phyloP scores from a whole-genome alignment of 2,797 vertebrate genomes.

The Halcyon leucocephala region DNA sequence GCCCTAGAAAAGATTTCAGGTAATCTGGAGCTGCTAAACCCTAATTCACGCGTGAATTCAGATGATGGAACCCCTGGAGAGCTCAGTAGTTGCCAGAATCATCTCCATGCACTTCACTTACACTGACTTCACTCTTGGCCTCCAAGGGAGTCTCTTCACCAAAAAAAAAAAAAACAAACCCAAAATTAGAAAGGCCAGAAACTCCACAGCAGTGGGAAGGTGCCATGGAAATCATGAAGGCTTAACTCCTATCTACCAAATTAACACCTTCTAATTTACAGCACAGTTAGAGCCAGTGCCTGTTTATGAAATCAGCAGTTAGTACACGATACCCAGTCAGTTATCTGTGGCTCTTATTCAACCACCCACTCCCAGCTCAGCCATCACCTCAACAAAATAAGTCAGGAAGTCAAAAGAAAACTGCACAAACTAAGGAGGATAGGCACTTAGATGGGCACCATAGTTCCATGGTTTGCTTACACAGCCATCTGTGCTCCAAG shows the following conservation, averaged over 20 bases:
- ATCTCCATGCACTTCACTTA: neutral
- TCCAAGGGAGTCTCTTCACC: neutral
- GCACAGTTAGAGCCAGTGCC: neutral
- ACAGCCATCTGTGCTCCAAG: neutral
- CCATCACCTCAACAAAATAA: neutral
- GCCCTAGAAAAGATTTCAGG: neutral
- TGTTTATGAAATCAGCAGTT: neutral
- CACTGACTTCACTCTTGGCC: rapidly evolving
- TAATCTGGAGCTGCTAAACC: neutral
- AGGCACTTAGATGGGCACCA: neutral
- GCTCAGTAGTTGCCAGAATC: neutral
- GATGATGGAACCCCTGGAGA: neutral
- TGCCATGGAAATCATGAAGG: neutral
- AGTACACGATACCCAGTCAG: neutral
- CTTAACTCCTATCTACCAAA: neutral
- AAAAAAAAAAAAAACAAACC: neutral
- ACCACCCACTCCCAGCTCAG: neutral
- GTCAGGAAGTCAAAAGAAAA: neutral
- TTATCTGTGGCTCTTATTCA: neutral
- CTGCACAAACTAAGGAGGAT: neutral
- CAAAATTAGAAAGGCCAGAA: neutral
- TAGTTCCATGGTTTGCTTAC: neutral
- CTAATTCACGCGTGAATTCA: neutral
- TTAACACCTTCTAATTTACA: neutral
- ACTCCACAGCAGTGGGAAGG: neutral